phyloP scores from a whole-genome alignment of 2,797 vertebrate genomes.

The Sebastolobus alascanus region DNA sequence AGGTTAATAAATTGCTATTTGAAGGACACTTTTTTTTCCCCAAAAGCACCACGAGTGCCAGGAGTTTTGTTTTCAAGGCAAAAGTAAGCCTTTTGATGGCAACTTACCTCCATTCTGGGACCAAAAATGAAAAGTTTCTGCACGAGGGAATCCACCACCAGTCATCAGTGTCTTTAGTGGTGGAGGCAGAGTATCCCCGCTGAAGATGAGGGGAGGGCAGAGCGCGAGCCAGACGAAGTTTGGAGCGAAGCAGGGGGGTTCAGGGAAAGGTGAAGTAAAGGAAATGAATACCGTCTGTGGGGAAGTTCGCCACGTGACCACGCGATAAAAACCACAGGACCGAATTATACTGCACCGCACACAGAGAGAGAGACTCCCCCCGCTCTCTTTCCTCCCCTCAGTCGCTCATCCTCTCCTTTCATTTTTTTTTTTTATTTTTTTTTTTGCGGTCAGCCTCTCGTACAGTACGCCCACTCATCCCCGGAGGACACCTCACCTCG shows the following conservation, averaged over 20 bases:
- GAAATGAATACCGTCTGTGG: constrained; percentile 83
- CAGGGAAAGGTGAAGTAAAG: constrained; percentile 86
- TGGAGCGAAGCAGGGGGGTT: constrained; percentile 72
- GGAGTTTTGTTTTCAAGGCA: neutral
- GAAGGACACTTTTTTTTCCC: neutral
- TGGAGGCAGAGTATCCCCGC: constrained; percentile 38
- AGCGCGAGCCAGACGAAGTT: constrained; percentile 48
- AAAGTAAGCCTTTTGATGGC: neutral
- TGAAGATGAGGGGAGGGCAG: constrained; percentile 26
- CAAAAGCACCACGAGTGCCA: neutral
- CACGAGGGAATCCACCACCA: neutral
- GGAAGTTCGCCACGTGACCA: constrained; percentile 81
- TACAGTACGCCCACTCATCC: constrained; percentile 41
- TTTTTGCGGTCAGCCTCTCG: constrained; percentile 50
- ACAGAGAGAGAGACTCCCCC: constrained; percentile 40
- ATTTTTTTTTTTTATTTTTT: constrained; percentile 13
- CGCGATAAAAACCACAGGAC: constrained; percentile 72
- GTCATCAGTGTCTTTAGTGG: constrained; percentile 18
- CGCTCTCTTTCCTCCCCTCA: constrained; percentile 6
- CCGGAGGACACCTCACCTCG: constrained; percentile 55
- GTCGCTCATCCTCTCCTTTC: constrained; percentile 41
- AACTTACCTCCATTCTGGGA: neutral
- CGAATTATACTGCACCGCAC: constrained; percentile 70
- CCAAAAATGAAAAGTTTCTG: neutral
- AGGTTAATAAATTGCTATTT: neutral